Percentiles rank a stretch among this genome's conserved stretches.
Conservation (phyloP, 2,113 vertebrate genomes). For the Poeciliopsis turrubarensis region DNA sequence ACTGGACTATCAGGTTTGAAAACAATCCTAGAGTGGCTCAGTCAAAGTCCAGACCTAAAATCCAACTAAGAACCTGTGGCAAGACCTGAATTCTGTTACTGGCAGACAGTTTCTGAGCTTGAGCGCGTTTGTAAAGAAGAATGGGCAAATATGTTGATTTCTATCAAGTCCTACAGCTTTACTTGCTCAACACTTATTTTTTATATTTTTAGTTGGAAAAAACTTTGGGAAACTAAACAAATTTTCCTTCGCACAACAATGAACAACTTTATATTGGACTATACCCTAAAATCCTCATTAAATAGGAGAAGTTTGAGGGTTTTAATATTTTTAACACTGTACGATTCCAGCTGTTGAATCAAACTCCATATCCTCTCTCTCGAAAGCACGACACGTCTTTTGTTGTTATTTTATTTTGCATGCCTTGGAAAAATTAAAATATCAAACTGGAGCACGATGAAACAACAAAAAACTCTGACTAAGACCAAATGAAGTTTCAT, state of each 20-base stretch:
- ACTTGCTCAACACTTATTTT: background rate
- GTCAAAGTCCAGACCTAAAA: too few relatives aligned
- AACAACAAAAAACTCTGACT: conserved; percentile 4
- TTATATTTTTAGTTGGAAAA: too few relatives aligned
- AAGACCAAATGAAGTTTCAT: conserved; percentile 21
- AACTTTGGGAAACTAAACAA: background rate
- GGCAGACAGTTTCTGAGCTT: too few relatives aligned
- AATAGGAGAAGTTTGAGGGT: background rate
- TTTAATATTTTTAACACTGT: background rate
- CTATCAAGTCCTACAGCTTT: background rate
- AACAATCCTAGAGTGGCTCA: too few relatives aligned
- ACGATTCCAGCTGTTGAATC: background rate
- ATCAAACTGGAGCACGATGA: conserved; percentile 13
- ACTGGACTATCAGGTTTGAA: too few relatives aligned
- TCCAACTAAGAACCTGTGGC: too few relatives aligned
- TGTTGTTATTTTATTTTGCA: background rate
- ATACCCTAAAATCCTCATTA: background rate
- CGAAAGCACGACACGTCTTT: background rate
- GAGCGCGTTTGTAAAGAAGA: too few relatives aligned
- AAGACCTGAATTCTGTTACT: too few relatives aligned
- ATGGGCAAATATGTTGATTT: too few relatives aligned
- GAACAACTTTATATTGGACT: background rate
- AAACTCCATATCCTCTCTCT: background rate
- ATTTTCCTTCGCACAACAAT: background rate
- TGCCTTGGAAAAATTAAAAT: conserved; percentile 8